These are phyloP conservation scores for Xylota segnis DNA, from an alignment of 2,888 invertebrate genomes.

Conservation along the genomic window DNA sequence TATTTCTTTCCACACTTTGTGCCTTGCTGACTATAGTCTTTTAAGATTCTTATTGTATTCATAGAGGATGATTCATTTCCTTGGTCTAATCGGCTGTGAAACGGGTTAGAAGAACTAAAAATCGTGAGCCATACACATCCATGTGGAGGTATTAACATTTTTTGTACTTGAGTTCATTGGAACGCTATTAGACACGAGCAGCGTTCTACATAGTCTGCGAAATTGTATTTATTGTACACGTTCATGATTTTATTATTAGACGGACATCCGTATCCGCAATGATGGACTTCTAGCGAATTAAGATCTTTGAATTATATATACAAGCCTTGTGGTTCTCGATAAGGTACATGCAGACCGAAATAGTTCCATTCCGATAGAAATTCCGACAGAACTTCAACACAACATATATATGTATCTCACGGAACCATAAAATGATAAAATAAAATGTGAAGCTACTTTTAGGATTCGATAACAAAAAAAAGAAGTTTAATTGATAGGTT, in stretches of 20 bases:
- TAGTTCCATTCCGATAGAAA: too few relatives aligned
- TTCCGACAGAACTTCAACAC: too few relatives aligned
- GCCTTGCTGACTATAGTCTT: conserved; percentile 15
- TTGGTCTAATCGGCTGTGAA: conserved; percentile 28
- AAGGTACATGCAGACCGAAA: too few relatives aligned
- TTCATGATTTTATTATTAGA: neutral
- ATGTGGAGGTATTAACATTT: conserved; percentile 28
- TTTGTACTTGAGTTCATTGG: neutral
- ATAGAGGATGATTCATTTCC: conserved; percentile 40
- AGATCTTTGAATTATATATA: too few relatives aligned
- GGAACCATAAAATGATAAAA: neutral
- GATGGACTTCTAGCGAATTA: neutral
- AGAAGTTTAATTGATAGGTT: conserved; percentile 1
- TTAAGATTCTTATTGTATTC: conserved; percentile 9
- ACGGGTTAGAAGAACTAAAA: conserved; percentile 13
- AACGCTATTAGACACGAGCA: conserved; percentile 3
- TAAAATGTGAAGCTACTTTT: neutral
- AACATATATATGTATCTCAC: too few relatives aligned
- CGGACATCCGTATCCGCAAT: too few relatives aligned
- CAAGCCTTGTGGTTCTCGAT: too few relatives aligned
- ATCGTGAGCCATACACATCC: neutral
- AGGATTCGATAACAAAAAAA: neutral
- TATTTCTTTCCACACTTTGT: conserved; percentile 27
- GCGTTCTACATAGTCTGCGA: neutral
- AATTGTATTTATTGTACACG: neutral